Evolutionary conservation across 2,888 invertebrate genomes (phyloP).

Genomic region (Fissipunctia ypsillon): DNA sequence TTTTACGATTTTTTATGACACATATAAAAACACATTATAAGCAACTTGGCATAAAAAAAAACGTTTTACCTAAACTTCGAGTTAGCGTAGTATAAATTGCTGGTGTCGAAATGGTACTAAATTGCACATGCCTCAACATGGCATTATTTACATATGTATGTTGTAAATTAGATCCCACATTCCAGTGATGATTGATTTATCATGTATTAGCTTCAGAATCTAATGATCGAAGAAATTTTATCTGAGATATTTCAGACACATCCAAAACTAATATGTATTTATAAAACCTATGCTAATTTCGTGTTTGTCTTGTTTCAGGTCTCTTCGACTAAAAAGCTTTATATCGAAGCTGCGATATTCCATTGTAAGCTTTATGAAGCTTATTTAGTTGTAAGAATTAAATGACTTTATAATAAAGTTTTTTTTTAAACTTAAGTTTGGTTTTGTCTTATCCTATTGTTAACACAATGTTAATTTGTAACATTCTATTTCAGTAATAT

Average conservation of each 20-base stretch:
- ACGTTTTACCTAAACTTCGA: too few species aligned
- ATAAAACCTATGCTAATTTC: slow-evolving; percentile 8
- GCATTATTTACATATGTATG: neutral
- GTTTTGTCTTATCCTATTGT: slow-evolving; percentile 3
- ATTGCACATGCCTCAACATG: neutral
- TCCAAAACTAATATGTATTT: neutral
- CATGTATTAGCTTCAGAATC: slow-evolving; percentile 91
- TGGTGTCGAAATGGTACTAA: neutral
- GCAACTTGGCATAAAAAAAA: too few species aligned
- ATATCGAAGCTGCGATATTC: slow-evolving; percentile 84
- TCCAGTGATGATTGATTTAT: slow-evolving; percentile 87
- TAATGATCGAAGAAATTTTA: slow-evolving; percentile 78
- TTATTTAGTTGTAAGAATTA: slow-evolving; percentile 86
- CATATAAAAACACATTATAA: too few species aligned
- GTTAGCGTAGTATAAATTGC: too few species aligned
- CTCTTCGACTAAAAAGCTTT: slow-evolving; percentile 93
- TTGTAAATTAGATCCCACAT: neutral
- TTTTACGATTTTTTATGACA: too few species aligned
- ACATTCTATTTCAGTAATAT: neutral
- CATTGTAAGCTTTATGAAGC: slow-evolving; percentile 86
- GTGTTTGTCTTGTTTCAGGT: slow-evolving; percentile 91
- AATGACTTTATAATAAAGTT: slow-evolving; percentile 84
- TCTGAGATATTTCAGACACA: slow-evolving; percentile 73
- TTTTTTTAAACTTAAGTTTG: slow-evolving; percentile 62
- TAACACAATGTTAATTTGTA: neutral